Evolutionary conservation across 2,888 invertebrate genomes (phyloP).

Genomic region (Notodonta dromedarius): DNA sequence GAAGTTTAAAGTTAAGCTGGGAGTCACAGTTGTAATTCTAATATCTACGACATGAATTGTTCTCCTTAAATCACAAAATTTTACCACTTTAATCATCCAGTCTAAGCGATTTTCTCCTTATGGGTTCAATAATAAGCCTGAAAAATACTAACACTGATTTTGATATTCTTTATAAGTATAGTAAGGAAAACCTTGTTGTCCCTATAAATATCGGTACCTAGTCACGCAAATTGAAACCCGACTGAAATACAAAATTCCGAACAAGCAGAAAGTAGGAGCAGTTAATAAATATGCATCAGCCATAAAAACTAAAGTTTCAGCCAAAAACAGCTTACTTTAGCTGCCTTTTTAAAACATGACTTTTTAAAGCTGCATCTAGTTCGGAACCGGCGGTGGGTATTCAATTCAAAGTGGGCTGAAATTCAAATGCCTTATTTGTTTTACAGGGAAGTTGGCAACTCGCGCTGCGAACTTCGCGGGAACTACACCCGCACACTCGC

Average conservation of each 20-base stretch:
- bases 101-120: too few species aligned
- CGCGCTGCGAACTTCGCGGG: slow-evolving; percentile 13
- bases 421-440: slow-evolving; percentile 40
- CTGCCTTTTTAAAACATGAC: slow-evolving; percentile 19
- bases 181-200: too few species aligned
- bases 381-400: slow-evolving; percentile 11
- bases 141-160: too few species aligned
- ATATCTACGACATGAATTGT: too few species aligned
- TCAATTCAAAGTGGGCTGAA: slow-evolving; percentile 28
- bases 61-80: too few species aligned
- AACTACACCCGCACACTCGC: neutral
- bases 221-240: neutral
- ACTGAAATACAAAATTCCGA: neutral
- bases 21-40: too few species aligned
- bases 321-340: slow-evolving; percentile 2
- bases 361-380: slow-evolving; percentile 4
- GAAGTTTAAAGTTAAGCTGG: too few species aligned
- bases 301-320: slow-evolving; percentile 2
- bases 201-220: too few species aligned
- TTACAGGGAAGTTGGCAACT: slow-evolving; percentile 33
- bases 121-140: too few species aligned
- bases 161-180: too few species aligned
- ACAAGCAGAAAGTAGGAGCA: neutral
- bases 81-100: too few species aligned
- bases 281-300: neutral